Evolutionary conservation across 1,140 invertebrate genomes (phyloP).

Genomic region (Tetranychus cinnabarinus): DNA sequence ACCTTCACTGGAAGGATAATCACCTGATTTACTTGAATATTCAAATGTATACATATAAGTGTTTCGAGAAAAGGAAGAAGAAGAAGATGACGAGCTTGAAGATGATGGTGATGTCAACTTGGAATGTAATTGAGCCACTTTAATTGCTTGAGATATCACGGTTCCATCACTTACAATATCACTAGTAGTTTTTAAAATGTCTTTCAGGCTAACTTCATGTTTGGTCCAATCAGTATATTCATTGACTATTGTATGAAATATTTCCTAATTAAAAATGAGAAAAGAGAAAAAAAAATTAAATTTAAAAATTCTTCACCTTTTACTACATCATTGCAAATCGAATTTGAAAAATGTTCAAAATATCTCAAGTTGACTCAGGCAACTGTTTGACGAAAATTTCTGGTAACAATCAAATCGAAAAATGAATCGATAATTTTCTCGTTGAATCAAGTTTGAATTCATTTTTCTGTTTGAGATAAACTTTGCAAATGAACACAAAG

Average conservation of each 20-base stretch:
- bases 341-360: too few relatives aligned
- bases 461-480: too few relatives aligned
- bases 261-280: constrained; percentile 61
- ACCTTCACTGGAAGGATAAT: constrained; percentile 31
- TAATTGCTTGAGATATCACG: constrained; percentile 68
- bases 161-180: constrained; percentile 80
- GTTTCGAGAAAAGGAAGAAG: constrained; percentile 24
- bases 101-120: not conserved
- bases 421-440: too few relatives aligned
- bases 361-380: too few relatives aligned
- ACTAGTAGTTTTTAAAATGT: constrained; percentile 74
- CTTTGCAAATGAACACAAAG: too few relatives aligned
- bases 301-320: too few relatives aligned
- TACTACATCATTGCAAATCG: too few relatives aligned
- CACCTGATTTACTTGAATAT: not conserved
- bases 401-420: too few relatives aligned
- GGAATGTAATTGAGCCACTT: constrained; percentile 74
- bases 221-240: constrained; percentile 94
- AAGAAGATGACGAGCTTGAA: not conserved
- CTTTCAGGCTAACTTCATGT: constrained; percentile 74
- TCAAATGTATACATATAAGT: constrained; percentile 17
- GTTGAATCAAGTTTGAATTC: too few relatives aligned
- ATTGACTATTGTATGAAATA: constrained; percentile 86
- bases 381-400: too few relatives aligned
- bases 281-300: not conserved